Evolutionary conservation across 2,888 invertebrate species (phyloP), one percentile per base, ranked within the genome.

Genomic region (Diadegma fenestrale): DNA sequence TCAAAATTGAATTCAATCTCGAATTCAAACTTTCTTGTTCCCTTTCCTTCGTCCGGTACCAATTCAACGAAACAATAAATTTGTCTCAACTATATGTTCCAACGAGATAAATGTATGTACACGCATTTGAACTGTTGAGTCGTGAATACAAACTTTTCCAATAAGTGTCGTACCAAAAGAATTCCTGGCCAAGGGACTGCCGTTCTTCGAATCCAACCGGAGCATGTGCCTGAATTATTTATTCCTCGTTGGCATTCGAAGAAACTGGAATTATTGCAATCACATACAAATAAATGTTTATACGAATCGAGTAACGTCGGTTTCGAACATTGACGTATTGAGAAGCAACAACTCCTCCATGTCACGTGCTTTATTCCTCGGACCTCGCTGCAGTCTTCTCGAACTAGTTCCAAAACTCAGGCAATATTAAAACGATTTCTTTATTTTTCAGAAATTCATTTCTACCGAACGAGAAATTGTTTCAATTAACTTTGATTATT

Each of bases 81-180:
- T 63, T 26, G 54, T 48, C 48, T 8, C n/a, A n/a, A 48, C n/a
- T 33, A 30, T 48, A 48, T n/a, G n/a, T 63, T 63, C 33, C 45
- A 19, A 30, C 26, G 51, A n/a, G n/a, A 30, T 37, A 48, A 51
- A 80, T 30, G 6, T 54, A n/a, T 66, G 54, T 33, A 51, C 30
- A 45, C 66, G 17, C 14, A 43, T 22, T 19, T 37, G 26, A 48
- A 64, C 43, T 43, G 73, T 80, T 54, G 30, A 66, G 33, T 66
- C 54, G 54, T 26, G 66, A 37, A 58, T 80, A 68, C 66, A 83
- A 86, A 86, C 83, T 86, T 86, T 81, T 43, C 66, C 78, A 86
- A 86, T 86, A 86, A 84, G 63, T 73, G 80, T 86, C 86, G 54
- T 58, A 30, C 73, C 41, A 8, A 66, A 48, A 78, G 37, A 78